Evolutionary conservation across 2,888 invertebrate species (phyloP).

Genomic region (Torymus texanus): DNA sequence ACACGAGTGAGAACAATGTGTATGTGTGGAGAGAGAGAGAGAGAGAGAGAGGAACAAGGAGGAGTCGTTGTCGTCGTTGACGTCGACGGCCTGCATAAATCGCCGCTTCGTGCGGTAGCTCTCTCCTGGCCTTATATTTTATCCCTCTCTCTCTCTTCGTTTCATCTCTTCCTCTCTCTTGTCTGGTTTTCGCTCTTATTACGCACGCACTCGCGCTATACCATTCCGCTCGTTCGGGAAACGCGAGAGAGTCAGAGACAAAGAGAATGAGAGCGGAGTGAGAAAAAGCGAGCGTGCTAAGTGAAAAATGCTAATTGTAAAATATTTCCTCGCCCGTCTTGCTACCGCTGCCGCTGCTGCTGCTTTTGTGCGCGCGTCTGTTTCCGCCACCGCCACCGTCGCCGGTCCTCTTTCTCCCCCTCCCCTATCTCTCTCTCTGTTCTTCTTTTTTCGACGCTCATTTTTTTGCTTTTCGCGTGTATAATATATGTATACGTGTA

Average conservation of each 20-base stretch:
- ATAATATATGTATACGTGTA: no score
- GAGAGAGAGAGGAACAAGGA: neutral
- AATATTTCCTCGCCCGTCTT: conserved; percentile 58
- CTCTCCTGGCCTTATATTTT: neutral
- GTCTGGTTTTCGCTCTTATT: no score
- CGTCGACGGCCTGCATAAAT: conserved; percentile 28
- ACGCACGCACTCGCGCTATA: no score
- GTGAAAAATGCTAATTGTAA: conserved; percentile 63
- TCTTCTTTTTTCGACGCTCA: neutral
- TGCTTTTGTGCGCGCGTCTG: neutral
- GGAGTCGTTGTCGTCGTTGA: conserved; percentile 1
- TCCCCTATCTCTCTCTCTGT: no score
- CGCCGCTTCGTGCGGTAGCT: neutral
- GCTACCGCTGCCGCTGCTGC: neutral
- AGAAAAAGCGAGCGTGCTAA: conserved; percentile 22
- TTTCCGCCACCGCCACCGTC: neutral
- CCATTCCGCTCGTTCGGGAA: neutral
- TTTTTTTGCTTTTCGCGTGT: neutral
- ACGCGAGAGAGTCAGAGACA: conserved; percentile 10
- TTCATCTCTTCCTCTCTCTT: no score
- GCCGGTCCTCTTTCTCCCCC: no score
- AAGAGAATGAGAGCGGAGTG: conserved; percentile 10
- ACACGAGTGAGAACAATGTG: no score
- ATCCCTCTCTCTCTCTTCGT: no score
- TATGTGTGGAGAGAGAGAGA: no score